Percentiles rank a stretch among this genome's conserved stretches.
These are phyloP conservation scores for Nomada ferruginata DNA, from an alignment of 2,888 invertebrate species.

Conservation along the genomic window DNA sequence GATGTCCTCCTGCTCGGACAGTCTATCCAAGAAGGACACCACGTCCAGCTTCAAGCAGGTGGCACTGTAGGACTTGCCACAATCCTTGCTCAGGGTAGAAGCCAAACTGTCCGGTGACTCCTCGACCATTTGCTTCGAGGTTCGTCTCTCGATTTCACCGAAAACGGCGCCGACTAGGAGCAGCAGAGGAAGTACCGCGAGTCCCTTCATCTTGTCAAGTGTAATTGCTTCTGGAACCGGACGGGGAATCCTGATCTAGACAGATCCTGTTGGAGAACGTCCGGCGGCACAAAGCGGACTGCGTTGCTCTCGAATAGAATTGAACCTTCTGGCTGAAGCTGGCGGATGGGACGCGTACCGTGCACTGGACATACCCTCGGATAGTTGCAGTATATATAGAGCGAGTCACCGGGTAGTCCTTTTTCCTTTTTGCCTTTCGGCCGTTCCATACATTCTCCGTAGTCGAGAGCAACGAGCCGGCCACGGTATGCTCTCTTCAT, in stretches of 20 bases:
- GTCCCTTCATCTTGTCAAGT: conserved; percentile 49
- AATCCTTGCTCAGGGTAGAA: conserved; percentile 83
- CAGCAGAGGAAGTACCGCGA: conserved; percentile 38
- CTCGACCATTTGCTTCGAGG: conserved; percentile 76
- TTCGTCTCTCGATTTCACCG: conserved; percentile 77
- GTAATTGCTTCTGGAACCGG: too few species aligned
- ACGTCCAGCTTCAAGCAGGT: conserved; percentile 92
- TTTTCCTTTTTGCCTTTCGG: conserved; percentile 82
- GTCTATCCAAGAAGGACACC: conserved; percentile 90
- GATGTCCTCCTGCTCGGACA: conserved; percentile 89
- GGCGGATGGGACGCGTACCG: conserved; percentile 74
- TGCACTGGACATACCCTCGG: conserved; percentile 80
- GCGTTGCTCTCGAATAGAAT: conserved; percentile 20
- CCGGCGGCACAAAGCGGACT: conserved; percentile 6
- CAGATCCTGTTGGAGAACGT: conserved; percentile 19
- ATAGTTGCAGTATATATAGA: conserved; percentile 83
- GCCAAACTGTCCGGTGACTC: conserved; percentile 73
- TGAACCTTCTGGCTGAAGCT: conserved; percentile 63
- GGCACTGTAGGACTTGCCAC: conserved; percentile 87
- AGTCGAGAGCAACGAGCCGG: conserved; percentile 65
- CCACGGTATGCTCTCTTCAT: conserved; percentile 73
- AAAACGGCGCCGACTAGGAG: conserved; percentile 65
- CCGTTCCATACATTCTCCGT: conserved; percentile 81
- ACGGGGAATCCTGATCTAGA: not conserved
- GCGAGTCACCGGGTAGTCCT: conserved; percentile 75